A percentile compares a stretch with the other conserved stretches of the same genome.
Evolutionary conservation across 2,797 vertebrate species (phyloP).

Genomic region (Notamacropus eugenii): DNA sequence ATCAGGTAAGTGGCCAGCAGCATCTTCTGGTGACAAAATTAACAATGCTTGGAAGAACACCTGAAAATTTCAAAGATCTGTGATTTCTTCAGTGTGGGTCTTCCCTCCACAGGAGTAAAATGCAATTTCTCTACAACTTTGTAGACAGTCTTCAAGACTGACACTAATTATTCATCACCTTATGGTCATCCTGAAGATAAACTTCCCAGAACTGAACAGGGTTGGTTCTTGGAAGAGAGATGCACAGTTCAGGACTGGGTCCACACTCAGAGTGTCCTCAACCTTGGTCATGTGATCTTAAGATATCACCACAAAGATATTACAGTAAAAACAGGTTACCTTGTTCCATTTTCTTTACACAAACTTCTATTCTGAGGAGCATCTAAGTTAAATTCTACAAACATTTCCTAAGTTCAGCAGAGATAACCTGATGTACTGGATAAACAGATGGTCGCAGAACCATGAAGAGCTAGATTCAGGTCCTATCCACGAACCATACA

Average conservation of each 20-base stretch:
- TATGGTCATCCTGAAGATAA: background rate
- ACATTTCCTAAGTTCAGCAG: background rate
- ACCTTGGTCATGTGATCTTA: background rate
- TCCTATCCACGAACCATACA: background rate
- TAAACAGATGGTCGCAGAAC: background rate
- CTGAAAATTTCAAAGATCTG: background rate
- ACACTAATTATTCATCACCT: background rate
- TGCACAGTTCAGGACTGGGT: background rate
- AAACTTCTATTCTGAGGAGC: background rate
- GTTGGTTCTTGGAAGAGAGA: background rate
- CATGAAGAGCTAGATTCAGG: background rate
- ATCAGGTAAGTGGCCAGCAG: background rate
- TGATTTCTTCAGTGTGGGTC: background rate
- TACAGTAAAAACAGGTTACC: background rate
- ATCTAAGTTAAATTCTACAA: background rate
- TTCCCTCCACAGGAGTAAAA: background rate
- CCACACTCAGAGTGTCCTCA: background rate
- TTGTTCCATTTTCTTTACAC: background rate
- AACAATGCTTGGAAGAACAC: background rate
- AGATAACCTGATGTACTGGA: background rate
- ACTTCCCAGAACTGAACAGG: background rate
- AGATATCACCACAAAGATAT: background rate
- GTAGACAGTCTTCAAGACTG: background rate
- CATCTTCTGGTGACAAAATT: background rate
- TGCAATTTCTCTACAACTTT: background rate